phyloP scores from a whole-genome alignment of 2,113 vertebrate genomes.

The Passer domesticus region DNA sequence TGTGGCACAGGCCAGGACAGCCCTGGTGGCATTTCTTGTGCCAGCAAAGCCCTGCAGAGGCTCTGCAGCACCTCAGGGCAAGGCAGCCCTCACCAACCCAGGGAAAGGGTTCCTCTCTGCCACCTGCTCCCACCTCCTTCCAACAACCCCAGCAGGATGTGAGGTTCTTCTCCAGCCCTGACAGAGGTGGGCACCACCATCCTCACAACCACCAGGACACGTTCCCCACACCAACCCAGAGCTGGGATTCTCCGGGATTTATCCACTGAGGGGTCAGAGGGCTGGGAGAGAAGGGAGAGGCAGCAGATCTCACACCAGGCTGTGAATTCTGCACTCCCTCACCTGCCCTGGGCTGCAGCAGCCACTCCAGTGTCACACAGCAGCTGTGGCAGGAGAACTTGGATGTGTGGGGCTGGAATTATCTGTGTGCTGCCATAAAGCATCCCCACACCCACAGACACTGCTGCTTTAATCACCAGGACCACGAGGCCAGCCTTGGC shows the following conservation, averaged over 20 bases:
- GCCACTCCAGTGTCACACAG: neutral
- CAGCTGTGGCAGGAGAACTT: neutral
- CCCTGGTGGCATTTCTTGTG: neutral
- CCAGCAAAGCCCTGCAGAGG: neutral
- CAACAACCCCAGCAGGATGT: accelerated
- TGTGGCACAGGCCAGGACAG: neutral
- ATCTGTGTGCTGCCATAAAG: neutral
- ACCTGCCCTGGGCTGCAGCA: neutral
- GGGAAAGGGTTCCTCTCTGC: neutral
- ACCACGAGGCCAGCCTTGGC: neutral
- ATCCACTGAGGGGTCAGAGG: neutral
- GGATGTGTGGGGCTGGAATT: neutral
- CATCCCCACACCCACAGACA: accelerated
- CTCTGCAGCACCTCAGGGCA: neutral
- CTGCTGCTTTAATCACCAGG: neutral
- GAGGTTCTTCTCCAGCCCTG: neutral
- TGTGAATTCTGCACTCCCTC: neutral
- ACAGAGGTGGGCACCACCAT: neutral
- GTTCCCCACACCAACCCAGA: neutral
- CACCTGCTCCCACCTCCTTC: neutral
- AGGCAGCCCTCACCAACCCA: neutral
- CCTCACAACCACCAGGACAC: neutral
- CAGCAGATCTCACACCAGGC: neutral
- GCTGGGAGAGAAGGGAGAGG: neutral
- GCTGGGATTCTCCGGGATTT: neutral